These are phyloP conservation scores for Macquaria australasica DNA, from an alignment of 2,113 vertebrate species.

Conservation along the genomic window DNA sequence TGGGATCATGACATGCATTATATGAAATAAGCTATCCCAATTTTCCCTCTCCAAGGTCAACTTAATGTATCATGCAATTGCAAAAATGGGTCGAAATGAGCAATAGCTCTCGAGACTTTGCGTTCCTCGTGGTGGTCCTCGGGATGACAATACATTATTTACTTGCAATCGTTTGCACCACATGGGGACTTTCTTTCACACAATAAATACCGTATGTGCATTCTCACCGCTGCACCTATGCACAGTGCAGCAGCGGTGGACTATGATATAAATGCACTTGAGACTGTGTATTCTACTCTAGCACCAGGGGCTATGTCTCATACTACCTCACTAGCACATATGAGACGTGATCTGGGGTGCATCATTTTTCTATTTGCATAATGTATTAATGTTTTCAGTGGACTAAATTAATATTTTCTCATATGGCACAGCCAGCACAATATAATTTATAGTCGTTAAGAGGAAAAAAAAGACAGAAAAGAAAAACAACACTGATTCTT, in stretches of 20 bases:
- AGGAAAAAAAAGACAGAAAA: background rate
- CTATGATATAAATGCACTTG: constrained; percentile 22
- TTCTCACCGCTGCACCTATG: constrained; percentile 25
- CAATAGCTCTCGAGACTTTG: constrained; percentile 37
- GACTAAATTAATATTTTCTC: constrained; percentile 14
- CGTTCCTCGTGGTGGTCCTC: constrained; percentile 29
- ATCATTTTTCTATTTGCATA: constrained; percentile 25
- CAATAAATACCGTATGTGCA: constrained; percentile 55
- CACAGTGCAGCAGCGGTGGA: constrained; percentile 12
- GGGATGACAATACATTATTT: constrained; percentile 66
- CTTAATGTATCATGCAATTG: constrained; percentile 29
- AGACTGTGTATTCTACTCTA: constrained; percentile 34
- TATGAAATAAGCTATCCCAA: constrained; percentile 44
- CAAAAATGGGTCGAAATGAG: constrained; percentile 66
- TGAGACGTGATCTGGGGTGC: constrained; percentile 13
- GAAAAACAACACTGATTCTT: background rate
- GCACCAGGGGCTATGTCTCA: constrained; percentile 20
- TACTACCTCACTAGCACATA: constrained; percentile 1
- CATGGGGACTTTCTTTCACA: constrained; percentile 52
- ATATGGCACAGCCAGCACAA: background rate
- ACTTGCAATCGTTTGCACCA: constrained; percentile 51
- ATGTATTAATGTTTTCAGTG: constrained; percentile 40
- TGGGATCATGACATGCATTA: constrained; percentile 61
- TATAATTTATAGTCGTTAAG: background rate
- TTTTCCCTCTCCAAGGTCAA: constrained; percentile 59